Evolutionary conservation across 1,140 invertebrate genomes (phyloP), one percentile per base, ranked within the genome.

Genomic region (Aphelinus atriplicis): DNA sequence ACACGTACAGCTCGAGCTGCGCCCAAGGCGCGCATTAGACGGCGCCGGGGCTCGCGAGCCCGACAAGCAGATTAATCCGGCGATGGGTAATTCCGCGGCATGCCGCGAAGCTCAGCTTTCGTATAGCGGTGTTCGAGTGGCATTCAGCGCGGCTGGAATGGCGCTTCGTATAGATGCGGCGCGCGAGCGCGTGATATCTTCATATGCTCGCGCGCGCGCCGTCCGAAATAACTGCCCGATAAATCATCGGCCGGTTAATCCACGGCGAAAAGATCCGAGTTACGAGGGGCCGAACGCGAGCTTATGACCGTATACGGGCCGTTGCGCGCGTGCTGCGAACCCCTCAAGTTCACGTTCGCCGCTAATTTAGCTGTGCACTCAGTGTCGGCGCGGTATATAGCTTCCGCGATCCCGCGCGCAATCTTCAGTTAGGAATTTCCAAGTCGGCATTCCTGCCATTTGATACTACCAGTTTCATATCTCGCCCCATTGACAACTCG

Each of bases 231-330:
- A 57, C 71, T 26, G 53, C 10, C 56, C 63, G 55, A 71, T 73
- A 66, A 73, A 73, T 73, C 71, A 73, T 66, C 46, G 7, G 43
- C 26, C 62, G 55, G 62, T 73, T 73, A 64, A 73, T 73, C 62
- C 55, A 10, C 10, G 3, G 26, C 26, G 26, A 26, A 26, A 26
- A 26, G 26, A 26, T 26, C 26, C 26, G 26, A 26, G 26, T 26
- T n/a, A n/a, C 1, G 47, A 7, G 56, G 46, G 9, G 10, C 7
- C 46, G 4, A 7, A 3, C 50, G 4, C 47, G 10, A 26, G 51
- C 7, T 43, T 65, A 50, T 47, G 47, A 55, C 26, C 66, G 3
- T 26, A 2, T 45, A 10, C 56, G 56, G 7, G 56, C 3, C 9
- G 10, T 10, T 10, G 3, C 9, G 4, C 3, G 56, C 56, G 3